These are phyloP conservation scores for Stenolophus ochropezus DNA, from an alignment of 2,888 invertebrate species.

Conservation along the genomic window DNA sequence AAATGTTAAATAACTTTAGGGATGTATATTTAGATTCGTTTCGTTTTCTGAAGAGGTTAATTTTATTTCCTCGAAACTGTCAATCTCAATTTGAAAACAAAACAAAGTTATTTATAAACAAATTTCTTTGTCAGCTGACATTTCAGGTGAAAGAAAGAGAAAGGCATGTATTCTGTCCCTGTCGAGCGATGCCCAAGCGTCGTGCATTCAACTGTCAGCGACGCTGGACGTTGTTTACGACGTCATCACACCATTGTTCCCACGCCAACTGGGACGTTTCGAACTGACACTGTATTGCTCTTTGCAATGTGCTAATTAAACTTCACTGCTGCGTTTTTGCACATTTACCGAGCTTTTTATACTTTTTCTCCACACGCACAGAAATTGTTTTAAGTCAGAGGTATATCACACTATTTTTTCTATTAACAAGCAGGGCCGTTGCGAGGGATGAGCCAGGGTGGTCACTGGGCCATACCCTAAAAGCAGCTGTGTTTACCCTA, in stretches of 20 bases:
- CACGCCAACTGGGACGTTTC: conserved; percentile 47
- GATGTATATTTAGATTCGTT: too few relatives aligned
- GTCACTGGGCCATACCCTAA: too few relatives aligned
- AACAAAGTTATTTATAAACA: neutral
- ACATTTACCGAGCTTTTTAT: neutral
- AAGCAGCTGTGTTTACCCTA: too few relatives aligned
- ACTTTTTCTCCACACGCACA: too few relatives aligned
- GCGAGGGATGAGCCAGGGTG: too few relatives aligned
- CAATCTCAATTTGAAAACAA: neutral
- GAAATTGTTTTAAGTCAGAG: too few relatives aligned
- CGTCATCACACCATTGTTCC: conserved; percentile 54
- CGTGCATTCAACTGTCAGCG: conserved; percentile 52
- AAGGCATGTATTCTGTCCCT: neutral
- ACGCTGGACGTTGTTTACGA: conserved; percentile 50
- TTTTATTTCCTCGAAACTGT: neutral
- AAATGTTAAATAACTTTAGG: too few relatives aligned
- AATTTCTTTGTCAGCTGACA: neutral
- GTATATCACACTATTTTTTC: too few relatives aligned
- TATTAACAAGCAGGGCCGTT: too few relatives aligned
- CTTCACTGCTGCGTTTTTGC: conserved; percentile 26
- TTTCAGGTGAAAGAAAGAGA: neutral
- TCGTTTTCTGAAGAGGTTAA: too few relatives aligned
- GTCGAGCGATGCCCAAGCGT: conserved; percentile 3
- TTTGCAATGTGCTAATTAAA: conserved; percentile 46
- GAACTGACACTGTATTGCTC: conserved; percentile 7